phyloP scores from a whole-genome alignment of 30 jellyfish, hydroid and myxozoan genomes.

The Hydractinia symbiolongicarpus region DNA sequence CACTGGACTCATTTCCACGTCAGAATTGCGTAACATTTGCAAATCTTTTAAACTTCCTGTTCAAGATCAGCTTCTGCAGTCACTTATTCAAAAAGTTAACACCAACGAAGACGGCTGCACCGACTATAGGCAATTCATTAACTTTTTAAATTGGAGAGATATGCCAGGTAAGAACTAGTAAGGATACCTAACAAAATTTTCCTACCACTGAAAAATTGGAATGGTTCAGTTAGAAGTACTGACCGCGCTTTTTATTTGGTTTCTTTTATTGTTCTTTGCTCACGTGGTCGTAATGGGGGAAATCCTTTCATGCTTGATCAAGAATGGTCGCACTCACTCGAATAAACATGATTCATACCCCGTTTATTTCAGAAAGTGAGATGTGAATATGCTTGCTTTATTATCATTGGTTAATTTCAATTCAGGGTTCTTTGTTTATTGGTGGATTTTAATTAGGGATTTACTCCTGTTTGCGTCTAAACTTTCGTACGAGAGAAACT shows the following conservation, averaged over 20 bases:
- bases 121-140: conserved; percentile 65
- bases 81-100: conserved; percentile 56
- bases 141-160: conserved; percentile 86
- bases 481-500: no score
- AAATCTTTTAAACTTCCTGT: conserved; percentile 81
- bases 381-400: no score
- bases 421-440: no score
- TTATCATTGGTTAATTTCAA: no score
- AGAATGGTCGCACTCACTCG: no score
- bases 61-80: conserved; percentile 62
- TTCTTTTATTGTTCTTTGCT: not conserved
- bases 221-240: not conserved
- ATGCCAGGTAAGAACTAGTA: conserved; percentile 57
- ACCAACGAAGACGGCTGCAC: conserved; percentile 50
- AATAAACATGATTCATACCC: no score
- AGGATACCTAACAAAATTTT: no score
- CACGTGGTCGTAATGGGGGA: not conserved
- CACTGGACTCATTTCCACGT: conserved; percentile 69
- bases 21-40: conserved; percentile 68
- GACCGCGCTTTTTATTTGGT: not conserved
- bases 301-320: no score
- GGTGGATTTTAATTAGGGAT: no score
- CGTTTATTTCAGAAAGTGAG: no score
- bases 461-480: no score
- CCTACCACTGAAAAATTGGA: not conserved